Evolutionary conservation across 2,113 vertebrate genomes (phyloP).

Genomic region (Calcarius ornatus): DNA sequence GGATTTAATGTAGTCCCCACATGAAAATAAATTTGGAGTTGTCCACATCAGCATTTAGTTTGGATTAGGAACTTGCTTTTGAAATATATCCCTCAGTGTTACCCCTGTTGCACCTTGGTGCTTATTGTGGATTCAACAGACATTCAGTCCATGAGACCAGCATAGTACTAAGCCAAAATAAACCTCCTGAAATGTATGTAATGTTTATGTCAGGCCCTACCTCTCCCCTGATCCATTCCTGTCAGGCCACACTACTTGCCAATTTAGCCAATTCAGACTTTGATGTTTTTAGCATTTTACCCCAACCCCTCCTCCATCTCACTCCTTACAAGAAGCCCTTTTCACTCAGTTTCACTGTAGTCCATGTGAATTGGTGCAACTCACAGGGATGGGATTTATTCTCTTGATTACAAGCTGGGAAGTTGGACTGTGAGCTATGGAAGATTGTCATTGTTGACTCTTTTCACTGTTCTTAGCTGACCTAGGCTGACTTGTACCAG

Average conservation of each 20-base stretch:
- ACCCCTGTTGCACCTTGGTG: neutral
- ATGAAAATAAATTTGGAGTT: conserved; percentile 18
- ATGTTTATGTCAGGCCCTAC: conserved; percentile 13
- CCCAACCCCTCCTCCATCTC: neutral
- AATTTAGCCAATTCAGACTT: neutral
- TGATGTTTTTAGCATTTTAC: conserved; percentile 2
- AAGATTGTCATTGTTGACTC: neutral
- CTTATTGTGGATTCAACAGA: conserved; percentile 9
- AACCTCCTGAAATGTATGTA: conserved; percentile 17
- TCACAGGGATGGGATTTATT: neutral
- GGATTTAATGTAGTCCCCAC: neutral
- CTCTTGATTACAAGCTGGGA: neutral
- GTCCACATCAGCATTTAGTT: conserved; percentile 13
- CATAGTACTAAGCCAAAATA: neutral
- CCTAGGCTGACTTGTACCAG: neutral
- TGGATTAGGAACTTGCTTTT: conserved; percentile 24
- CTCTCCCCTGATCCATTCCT: conserved; percentile 2
- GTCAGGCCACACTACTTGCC: neutral
- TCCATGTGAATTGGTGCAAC: neutral
- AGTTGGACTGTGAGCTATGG: neutral
- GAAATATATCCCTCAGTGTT: conserved; percentile 2
- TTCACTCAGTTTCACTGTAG: neutral
- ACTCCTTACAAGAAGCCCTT: neutral
- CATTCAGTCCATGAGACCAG: neutral
- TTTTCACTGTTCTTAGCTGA: neutral